Conservation (phyloP, 2,113 vertebrate species). For the Burhinus oedicnemus region DNA sequence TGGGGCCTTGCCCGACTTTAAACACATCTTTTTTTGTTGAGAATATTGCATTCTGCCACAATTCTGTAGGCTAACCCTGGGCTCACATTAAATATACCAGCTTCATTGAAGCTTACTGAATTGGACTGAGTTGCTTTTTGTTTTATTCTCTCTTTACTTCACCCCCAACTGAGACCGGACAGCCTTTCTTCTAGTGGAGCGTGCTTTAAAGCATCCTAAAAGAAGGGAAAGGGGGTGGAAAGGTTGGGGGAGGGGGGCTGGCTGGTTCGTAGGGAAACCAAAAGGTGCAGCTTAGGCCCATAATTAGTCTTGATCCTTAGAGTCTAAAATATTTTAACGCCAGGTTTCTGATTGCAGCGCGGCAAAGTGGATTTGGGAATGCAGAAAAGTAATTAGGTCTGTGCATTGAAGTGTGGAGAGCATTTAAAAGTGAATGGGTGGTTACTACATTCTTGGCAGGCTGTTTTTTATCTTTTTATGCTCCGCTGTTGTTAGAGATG, state of each 20-base stretch:
- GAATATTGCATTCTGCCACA: constrained; percentile 86
- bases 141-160: constrained; percentile 84
- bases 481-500: constrained; percentile 93
- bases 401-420: constrained; percentile 94
- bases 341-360: constrained; percentile 91
- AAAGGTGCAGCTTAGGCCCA: constrained; percentile 91
- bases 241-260: not conserved
- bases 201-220: constrained; percentile 82
- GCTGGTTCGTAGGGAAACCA: constrained; percentile 66
- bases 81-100: constrained; percentile 85
- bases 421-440: constrained; percentile 99
- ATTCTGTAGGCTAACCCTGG: constrained; percentile 85
- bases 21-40: constrained; percentile 88
- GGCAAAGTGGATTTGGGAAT: constrained; percentile 92
- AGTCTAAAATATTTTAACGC: constrained; percentile 95
- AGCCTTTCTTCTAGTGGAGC: constrained; percentile 82
- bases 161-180: constrained; percentile 83
- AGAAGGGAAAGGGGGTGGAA: constrained; percentile 64
- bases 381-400: constrained; percentile 95
- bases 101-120: constrained; percentile 86
- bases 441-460: constrained; percentile 90
- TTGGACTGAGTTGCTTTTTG: constrained; percentile 87
- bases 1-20: constrained; percentile 85
- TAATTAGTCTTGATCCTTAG: constrained; percentile 97
- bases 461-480: constrained; percentile 91